These are phyloP conservation scores for Sapayoa aenigma DNA, from an alignment of 2,113 vertebrate genomes.

Conservation along the genomic window DNA sequence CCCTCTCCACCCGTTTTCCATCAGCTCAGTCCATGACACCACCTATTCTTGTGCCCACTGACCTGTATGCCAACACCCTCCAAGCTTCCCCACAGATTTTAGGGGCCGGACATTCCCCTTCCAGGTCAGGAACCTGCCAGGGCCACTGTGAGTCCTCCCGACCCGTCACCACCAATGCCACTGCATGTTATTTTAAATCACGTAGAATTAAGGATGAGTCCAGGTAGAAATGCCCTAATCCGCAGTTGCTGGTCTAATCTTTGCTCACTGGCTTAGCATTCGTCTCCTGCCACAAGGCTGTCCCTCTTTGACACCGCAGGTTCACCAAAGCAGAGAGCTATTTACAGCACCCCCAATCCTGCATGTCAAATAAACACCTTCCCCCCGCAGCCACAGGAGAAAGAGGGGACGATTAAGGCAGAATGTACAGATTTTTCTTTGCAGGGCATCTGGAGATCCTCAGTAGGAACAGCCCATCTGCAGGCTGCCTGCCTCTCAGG, in stretches of 20 bases:
- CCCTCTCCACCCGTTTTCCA: background rate
- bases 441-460: background rate
- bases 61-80: background rate
- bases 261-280: background rate
- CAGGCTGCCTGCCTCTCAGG: background rate
- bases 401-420: background rate
- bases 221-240: conserved; percentile 49
- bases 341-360: background rate
- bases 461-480: background rate
- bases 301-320: conserved; percentile 15
- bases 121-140: background rate
- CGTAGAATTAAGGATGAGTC: conserved; percentile 31
- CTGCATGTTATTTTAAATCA: conserved; percentile 1
- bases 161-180: background rate
- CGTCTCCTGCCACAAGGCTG: background rate
- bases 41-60: background rate
- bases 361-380: background rate
- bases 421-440: background rate
- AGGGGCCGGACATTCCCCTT: background rate
- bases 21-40: background rate
- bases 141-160: background rate
- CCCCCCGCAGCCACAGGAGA: background rate
- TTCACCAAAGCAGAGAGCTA: conserved; percentile 1
- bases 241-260: background rate
- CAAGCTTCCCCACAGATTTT: background rate